phyloP scores from a whole-genome alignment of 2,888 invertebrate species.

The Gortyna flavago region DNA sequence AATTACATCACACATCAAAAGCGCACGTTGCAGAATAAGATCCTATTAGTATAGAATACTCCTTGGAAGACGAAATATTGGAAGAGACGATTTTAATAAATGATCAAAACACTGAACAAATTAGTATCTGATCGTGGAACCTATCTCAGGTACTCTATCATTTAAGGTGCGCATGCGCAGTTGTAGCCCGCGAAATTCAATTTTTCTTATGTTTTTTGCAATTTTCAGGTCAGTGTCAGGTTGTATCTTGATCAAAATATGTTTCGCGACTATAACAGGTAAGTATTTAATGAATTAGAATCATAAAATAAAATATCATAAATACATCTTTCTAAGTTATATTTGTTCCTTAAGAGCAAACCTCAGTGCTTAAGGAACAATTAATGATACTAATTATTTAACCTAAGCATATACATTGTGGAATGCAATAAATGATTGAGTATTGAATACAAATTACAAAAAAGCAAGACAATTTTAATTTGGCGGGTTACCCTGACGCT shows the following conservation, averaged over 20 bases:
- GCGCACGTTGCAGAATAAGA: slow-evolving; percentile 64
- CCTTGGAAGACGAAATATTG: slow-evolving; percentile 69
- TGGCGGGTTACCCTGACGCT: not conserved
- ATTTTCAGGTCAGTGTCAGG: not conserved
- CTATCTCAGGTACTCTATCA: not conserved
- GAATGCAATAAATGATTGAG: too few species aligned
- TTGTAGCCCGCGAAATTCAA: too few species aligned
- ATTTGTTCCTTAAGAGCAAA: too few species aligned
- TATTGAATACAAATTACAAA: not conserved
- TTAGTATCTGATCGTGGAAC: not conserved
- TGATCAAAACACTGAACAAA: slow-evolving; percentile 2
- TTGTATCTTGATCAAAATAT: not conserved
- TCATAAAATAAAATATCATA: too few species aligned
- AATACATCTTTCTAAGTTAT: too few species aligned
- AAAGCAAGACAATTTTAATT: not conserved
- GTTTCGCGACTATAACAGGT: not conserved
- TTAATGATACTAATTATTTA: too few species aligned
- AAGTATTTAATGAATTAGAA: not conserved
- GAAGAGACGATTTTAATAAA: slow-evolving; percentile 25
- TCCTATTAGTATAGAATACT: slow-evolving; percentile 33
- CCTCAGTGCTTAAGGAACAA: too few species aligned
- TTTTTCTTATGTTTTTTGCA: not conserved
- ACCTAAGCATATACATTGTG: too few species aligned
- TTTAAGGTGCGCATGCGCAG: too few species aligned
- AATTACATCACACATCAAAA: slow-evolving; percentile 82